Evolutionary conservation across 1,140 invertebrate genomes (phyloP), one percentile per base, ranked within the genome.

Genomic region (Scaptomyza graminum): DNA sequence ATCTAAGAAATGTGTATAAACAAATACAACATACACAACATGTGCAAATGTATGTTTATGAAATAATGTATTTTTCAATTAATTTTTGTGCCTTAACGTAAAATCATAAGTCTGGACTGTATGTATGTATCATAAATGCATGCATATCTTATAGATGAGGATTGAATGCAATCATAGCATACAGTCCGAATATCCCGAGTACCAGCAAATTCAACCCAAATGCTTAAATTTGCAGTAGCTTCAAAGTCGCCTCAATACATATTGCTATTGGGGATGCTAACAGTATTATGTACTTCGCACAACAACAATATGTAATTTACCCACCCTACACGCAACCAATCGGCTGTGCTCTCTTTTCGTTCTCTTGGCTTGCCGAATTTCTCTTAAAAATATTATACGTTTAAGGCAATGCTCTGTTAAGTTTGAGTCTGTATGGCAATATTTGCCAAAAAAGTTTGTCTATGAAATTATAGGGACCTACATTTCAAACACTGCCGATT

Each of bases 261-360:
- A 87, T 90, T 63, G 85, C 85, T 90, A 64, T 82, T 90, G 85
- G 85, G 85, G 85, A 87, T 87, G 83, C 83, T 83, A 63, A 78
- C 67, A 84, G 83, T 76, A 56, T 74, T 83, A 52, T 73, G 47
- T 67, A 76, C 79, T 65, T 52, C 39, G 72, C 55, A 22, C 51
- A 44, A 49, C 63, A 28, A 74, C 60, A 52, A 56, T 84, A 68
- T 84, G 67, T 83, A 84, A 37, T 67, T 60, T 49, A 77, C 81
- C 85, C 81, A 84, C 82, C 82, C 82, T 75, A 56, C 50, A 18
- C 28, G 59, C 46, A 49, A 56, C 59, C 67, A 62, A 70, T 65
- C 72, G 59, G 54, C 67, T 75, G 60, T 52, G 47, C 67, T 75
- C 72, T 70, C 67, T 70, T 69, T 56, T n/a, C 15, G 44, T 39